Evolutionary conservation across 2,888 invertebrate species (phyloP).

Genomic region (Lymantria dispar): DNA sequence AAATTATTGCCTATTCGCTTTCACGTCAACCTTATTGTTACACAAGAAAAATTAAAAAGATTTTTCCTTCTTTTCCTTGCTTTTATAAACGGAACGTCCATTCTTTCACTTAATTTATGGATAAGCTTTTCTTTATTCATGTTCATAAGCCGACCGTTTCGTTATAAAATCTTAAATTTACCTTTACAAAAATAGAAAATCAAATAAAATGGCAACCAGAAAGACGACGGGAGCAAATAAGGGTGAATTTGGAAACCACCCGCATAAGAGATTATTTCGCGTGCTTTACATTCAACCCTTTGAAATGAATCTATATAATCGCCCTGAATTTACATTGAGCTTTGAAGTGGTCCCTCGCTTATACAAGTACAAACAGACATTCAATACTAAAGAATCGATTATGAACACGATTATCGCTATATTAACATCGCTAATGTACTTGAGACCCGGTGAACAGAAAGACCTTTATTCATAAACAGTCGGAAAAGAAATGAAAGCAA

Average conservation of each 20-base stretch:
- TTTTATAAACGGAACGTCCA: slow-evolving; percentile 3
- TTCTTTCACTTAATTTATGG: slow-evolving; percentile 11
- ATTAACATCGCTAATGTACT: slow-evolving; percentile 73
- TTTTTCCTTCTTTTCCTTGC: neutral
- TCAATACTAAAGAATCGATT: slow-evolving; percentile 60
- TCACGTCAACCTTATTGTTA: slow-evolving; percentile 4
- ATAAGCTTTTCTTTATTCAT: slow-evolving; percentile 8
- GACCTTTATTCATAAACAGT: slow-evolving; percentile 55
- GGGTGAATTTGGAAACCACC: slow-evolving; percentile 29
- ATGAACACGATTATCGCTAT: slow-evolving; percentile 61
- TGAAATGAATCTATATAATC: slow-evolving; percentile 27
- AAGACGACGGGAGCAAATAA: slow-evolving; percentile 22
- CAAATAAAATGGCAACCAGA: slow-evolving; percentile 17
- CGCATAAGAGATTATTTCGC: slow-evolving; percentile 38
- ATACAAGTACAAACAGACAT: slow-evolving; percentile 35
- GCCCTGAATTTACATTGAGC: slow-evolving; percentile 27
- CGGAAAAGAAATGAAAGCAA: slow-evolving; percentile 50
- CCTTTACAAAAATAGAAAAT: slow-evolving; percentile 16
- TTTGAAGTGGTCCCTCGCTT: slow-evolving; percentile 34
- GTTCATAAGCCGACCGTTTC: neutral
- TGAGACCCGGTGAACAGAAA: slow-evolving; percentile 52
- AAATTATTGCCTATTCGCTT: slow-evolving; percentile 4
- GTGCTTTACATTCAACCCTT: slow-evolving; percentile 32
- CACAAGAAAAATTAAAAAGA: slow-evolving; percentile 2
- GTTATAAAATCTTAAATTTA: neutral